Evolutionary conservation across 2,113 vertebrate species (phyloP), one percentile per base, ranked within the genome.

Genomic region (Chaenogobius annularis): DNA sequence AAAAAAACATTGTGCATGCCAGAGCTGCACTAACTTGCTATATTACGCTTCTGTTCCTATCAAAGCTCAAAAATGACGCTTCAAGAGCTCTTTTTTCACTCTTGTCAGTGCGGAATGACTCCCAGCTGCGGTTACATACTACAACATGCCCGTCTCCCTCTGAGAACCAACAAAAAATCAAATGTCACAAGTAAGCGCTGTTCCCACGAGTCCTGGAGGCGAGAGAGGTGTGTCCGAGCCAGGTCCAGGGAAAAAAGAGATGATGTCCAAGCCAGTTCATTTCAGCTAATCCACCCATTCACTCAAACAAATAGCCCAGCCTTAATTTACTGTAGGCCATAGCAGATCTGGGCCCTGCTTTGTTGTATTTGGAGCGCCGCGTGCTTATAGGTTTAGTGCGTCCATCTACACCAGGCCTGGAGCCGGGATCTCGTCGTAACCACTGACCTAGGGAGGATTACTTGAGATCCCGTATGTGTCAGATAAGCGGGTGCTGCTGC

Each of bases 371-470:
- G 43, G 26, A 22, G 56, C 61, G 61, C 35, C 10, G 35, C 35
- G 19, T 0, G 31, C 44, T 47, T 26, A 37, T 56, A 66, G 68
- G 48, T 37, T 73, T 19, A 31, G 17, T 13, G 64, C 64, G 68
- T 75, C 74, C 67, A n/a, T 14, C 66, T 31, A 72, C 72, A 63
- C 74, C 35, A 35, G 50, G 50, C 55, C 55, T 13, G 23, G 0
- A 44, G n/a, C 43, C 74, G 20, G 85, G 70, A 67, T 71, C 80
- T 67, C 64, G 61, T 26, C 43, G 61, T 46, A 74, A 66, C 70
- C 78, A n/a, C 59, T 85, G 79, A 89, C 74, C 87, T 73, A 20
- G 69, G 72, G 47, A 14, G 83, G 89, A 85, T 89, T 82, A 90
- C 63, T 23, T 50, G 37, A n/a, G 52, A 70, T 77, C 52, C 74